Percentiles rank a stretch among this genome's conserved stretches.
Evolutionary conservation across 2,888 invertebrate genomes (phyloP).

Genomic region (Chromoteleia sp.): DNA sequence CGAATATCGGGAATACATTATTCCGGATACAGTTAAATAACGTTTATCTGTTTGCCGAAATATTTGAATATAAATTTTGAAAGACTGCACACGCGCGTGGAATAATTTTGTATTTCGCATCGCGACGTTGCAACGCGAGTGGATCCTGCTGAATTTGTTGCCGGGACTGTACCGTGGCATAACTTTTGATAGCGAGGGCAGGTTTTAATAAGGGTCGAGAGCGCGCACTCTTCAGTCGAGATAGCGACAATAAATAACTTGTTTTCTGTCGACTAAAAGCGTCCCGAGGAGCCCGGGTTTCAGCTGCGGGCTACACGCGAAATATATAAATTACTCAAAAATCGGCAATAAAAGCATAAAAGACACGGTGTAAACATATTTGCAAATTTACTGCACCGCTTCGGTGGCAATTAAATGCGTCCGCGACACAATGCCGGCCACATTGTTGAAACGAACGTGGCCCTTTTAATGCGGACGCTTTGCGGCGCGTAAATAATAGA

Average conservation of each 20-base stretch:
- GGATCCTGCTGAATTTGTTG: no score
- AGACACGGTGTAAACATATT: conserved; percentile 67
- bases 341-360: conserved; percentile 66
- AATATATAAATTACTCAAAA: conserved; percentile 66
- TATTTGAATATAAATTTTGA: no score
- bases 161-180: conserved; percentile 79
- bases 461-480: conserved; percentile 15
- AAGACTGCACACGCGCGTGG: no score
- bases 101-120: no score
- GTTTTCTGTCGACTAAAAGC: conserved; percentile 81
- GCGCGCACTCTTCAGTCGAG: conserved; percentile 76
- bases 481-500: conserved; percentile 51
- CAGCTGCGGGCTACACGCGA: conserved; percentile 70
- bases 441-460: conserved; percentile 19
- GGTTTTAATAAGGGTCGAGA: conserved; percentile 84
- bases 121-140: no score
- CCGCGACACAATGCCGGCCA: conserved; percentile 46
- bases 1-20: no score
- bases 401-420: conserved; percentile 54
- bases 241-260: conserved; percentile 84
- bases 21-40: no score
- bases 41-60: no score
- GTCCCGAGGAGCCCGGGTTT: conserved; percentile 74
- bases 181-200: conserved; percentile 82
- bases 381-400: conserved; percentile 56